Base-by-base conservation (phyloP, 1,140 invertebrate species). In the Procambarus virginalis region DNA sequence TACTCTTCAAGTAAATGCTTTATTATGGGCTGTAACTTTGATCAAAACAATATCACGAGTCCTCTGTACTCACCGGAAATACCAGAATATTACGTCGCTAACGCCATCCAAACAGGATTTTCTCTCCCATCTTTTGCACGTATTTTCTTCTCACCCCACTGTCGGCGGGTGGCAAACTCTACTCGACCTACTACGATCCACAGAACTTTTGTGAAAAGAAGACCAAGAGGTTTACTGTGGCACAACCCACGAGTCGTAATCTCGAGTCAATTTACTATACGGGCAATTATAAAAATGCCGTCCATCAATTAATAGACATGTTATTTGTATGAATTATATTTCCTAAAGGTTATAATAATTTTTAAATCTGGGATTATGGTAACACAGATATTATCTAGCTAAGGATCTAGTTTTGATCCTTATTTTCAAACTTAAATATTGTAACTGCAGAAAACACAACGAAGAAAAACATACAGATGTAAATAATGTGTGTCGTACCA, bases 361-460 rank as follows among this genome's bases (percentile, higher is more conserved):
- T 55, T 55, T 12, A 55, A 55, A 55, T 10, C 20, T 68, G 64
- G 68, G 1, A 20, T 34, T 8, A 73, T 73, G 68, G 68, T 34
- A 10, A 22, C 68, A 8, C n/a, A 34, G 68, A 73, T 6, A 73
- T 34, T 73, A 73, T n/a, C 22, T 73, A 3, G 68, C 68, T 73
- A 73, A 34, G 68, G 3, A 20, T 73, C 68, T 73, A 73, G 68
- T 73, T 73, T 73, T 73, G 68, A 73, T 73, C 22, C 68, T 73
- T 5, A 73, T 73, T 8, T 73, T 34, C 22, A 34, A 73, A 73
- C 22, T 20, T 73, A 10, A 73, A 73, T 34, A 73, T 34, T 8
- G 22, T 8, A 0, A 9, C n/a, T 73, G 22, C 68, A 73, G 8
- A 9, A 73, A 73, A 34, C 20, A 64, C 2, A 64, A 64, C 60